Percentiles rank a stretch among this genome's conserved stretches.
phyloP scores from a whole-genome alignment of 1,140 invertebrate species.

The Theocolax elegans region DNA sequence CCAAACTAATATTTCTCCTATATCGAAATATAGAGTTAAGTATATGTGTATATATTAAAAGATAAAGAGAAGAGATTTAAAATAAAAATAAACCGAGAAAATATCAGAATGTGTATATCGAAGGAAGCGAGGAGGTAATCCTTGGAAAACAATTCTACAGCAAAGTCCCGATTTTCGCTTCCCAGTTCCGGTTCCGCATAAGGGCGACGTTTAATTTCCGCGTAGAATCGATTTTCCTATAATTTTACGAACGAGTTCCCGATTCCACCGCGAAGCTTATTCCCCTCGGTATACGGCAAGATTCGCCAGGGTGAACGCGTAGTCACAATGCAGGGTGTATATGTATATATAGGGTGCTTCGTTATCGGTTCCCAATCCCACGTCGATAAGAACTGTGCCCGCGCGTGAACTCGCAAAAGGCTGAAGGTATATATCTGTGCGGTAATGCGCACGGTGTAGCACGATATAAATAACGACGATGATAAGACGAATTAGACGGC shows the following conservation, averaged over 20 bases:
- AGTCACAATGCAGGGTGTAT: not conserved
- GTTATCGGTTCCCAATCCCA: not conserved
- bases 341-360: not conserved
- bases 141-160: not conserved
- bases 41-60: too few species aligned
- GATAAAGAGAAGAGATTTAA: too few species aligned
- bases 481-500: not conserved
- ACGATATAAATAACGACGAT: not conserved
- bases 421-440: too few species aligned
- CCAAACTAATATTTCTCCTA: too few species aligned
- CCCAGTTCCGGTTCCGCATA: not conserved
- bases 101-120: too few species aligned
- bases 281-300: not conserved
- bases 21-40: too few species aligned
- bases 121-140: too few species aligned
- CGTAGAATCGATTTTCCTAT: conserved; percentile 20
- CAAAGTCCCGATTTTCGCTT: not conserved
- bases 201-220: conserved; percentile 21
- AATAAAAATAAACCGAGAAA: too few species aligned
- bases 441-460: not conserved
- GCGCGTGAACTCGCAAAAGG: not conserved
- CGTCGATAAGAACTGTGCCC: not conserved
- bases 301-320: not conserved
- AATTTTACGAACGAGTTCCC: conserved; percentile 13
- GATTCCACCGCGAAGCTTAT: conserved; percentile 10